Conservation (phyloP, 2,113 vertebrate species). For the Riparia riparia region DNA sequence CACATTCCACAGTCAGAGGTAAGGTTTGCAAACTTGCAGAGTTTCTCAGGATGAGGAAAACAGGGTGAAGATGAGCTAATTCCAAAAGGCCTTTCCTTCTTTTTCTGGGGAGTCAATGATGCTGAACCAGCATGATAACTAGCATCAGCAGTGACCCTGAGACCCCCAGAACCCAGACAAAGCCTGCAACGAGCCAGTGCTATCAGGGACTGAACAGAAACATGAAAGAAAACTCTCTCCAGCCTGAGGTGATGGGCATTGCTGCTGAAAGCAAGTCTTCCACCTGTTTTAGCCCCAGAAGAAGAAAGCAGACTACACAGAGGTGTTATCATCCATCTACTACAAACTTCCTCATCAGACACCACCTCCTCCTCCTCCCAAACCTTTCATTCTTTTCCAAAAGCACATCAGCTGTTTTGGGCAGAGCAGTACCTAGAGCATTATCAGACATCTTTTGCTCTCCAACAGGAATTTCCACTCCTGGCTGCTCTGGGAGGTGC, state of each 20-base stretch:
- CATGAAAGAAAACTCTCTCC: background rate
- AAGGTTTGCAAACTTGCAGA: rapidly evolving
- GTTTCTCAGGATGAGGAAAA: background rate
- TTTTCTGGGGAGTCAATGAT: background rate
- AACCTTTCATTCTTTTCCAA: conserved; percentile 28
- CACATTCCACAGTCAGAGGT: rapidly evolving
- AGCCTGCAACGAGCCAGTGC: background rate
- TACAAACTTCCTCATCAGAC: background rate
- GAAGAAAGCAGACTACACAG: background rate
- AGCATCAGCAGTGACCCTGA: background rate
- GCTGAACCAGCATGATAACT: rapidly evolving
- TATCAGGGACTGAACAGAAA: rapidly evolving
- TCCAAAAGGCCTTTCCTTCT: background rate
- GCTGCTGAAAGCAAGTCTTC: background rate
- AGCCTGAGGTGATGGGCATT: background rate
- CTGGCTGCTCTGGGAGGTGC: background rate
- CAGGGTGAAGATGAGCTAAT: too few relatives aligned
- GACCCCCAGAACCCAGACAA: background rate
- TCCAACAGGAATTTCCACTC: background rate
- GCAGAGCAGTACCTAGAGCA: background rate
- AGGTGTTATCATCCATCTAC: background rate
- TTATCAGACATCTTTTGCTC: background rate
- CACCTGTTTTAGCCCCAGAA: background rate
- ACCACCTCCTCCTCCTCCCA: background rate
- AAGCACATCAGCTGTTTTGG: background rate